Evolutionary conservation across 2,113 vertebrate species (phyloP).

Genomic region (Callocephalon fimbriatum): DNA sequence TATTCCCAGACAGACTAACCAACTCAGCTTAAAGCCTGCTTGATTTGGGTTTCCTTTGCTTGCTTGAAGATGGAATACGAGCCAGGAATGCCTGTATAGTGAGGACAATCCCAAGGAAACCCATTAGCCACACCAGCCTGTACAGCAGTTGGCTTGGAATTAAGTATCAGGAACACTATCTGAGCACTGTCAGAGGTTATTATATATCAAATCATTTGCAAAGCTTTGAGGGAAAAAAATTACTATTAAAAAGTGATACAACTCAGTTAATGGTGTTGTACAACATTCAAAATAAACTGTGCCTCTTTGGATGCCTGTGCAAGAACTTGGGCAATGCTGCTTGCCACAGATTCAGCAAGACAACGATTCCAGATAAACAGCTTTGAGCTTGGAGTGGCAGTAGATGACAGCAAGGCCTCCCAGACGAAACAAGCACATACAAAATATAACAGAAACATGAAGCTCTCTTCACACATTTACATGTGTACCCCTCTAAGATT

Average conservation of each 20-base stretch:
- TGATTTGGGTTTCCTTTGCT: not conserved
- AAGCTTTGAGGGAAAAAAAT: not conserved
- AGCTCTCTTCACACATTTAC: not conserved
- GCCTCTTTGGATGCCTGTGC: not conserved
- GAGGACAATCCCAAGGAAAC: not conserved
- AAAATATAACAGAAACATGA: fast-evolving
- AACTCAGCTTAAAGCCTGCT: not conserved
- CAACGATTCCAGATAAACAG: not conserved
- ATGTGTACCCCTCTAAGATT: not conserved
- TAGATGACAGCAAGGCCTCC: not conserved
- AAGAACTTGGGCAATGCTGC: not conserved
- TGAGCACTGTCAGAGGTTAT: not conserved
- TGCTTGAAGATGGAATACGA: not conserved
- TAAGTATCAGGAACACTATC: not conserved
- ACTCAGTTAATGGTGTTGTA: not conserved
- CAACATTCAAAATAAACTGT: not conserved
- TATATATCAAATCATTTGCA: fast-evolving
- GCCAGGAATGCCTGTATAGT: not conserved
- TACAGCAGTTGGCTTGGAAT: not conserved
- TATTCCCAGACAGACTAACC: not conserved
- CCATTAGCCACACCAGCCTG: not conserved
- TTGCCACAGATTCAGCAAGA: not conserved
- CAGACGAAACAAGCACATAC: not conserved
- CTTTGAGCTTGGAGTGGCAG: not conserved
- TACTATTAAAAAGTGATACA: not conserved